These are phyloP conservation scores for Macrophya alboannulata DNA, from an alignment of 2,888 invertebrate genomes.

Conservation along the genomic window DNA sequence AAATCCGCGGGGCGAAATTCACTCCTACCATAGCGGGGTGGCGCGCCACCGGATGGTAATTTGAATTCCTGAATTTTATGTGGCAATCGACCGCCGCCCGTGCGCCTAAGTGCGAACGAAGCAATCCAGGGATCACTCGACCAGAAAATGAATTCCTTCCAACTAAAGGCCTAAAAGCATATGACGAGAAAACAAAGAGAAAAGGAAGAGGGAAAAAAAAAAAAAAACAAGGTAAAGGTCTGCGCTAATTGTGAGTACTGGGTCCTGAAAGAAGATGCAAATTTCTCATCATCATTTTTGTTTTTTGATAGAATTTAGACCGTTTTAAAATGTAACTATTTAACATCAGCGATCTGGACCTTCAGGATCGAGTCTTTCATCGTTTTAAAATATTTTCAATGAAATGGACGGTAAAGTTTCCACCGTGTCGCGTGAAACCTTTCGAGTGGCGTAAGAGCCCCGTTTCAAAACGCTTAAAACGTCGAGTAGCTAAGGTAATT, in stretches of 20 bases:
- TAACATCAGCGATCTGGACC: neutral
- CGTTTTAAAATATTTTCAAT: neutral
- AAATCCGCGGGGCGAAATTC: slow-evolving; percentile 24
- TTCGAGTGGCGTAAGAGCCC: neutral
- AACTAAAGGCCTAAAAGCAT: slow-evolving; percentile 38
- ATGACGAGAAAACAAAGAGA: neutral
- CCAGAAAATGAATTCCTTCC: slow-evolving; percentile 67
- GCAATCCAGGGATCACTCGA: slow-evolving; percentile 46
- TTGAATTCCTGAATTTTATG: slow-evolving; percentile 56
- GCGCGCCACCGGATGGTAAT: slow-evolving; percentile 41
- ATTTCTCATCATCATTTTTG: neutral
- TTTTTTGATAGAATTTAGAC: neutral
- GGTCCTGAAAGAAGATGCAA: neutral
- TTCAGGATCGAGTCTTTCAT: neutral
- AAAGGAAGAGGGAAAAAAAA: neutral
- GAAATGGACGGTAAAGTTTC: slow-evolving; percentile 8
- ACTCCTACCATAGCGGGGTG: neutral
- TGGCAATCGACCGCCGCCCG: slow-evolving; percentile 39
- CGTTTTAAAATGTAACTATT: neutral
- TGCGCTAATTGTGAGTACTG: slow-evolving; percentile 10
- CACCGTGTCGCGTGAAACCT: neutral
- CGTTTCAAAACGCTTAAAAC: neutral
- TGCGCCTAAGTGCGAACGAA: slow-evolving; percentile 55
- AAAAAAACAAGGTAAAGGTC: neutral
- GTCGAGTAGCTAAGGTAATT: neutral